Percentiles rank a stretch among this genome's conserved stretches.
Evolutionary conservation across 2,113 vertebrate species (phyloP).

Genomic region (Rhadina sibilatrix): DNA sequence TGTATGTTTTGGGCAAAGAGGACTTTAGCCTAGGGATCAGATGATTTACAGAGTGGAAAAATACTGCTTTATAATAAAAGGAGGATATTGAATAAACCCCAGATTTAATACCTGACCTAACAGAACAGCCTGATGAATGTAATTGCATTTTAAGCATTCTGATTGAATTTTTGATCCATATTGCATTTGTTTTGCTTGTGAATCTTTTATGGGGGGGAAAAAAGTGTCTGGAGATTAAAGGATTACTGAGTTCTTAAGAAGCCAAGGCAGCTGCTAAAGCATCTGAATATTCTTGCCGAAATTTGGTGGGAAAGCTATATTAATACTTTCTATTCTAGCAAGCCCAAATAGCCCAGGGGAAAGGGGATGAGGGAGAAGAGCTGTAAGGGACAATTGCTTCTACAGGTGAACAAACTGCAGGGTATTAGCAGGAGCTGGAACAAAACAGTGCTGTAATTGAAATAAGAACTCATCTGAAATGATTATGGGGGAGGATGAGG

Average conservation of each 20-base stretch:
- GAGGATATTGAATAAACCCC: slow-evolving; percentile 82
- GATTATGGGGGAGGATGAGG: not conserved
- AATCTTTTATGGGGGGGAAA: slow-evolving; percentile 71
- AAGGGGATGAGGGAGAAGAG: not conserved
- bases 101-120: slow-evolving; percentile 80
- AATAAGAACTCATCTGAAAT: slow-evolving; percentile 20
- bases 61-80: slow-evolving; percentile 82
- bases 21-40: slow-evolving; percentile 80
- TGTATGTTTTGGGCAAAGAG: slow-evolving; percentile 63
- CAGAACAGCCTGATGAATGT: slow-evolving; percentile 82
- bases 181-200: slow-evolving; percentile 83
- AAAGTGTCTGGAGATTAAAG: slow-evolving; percentile 82
- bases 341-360: slow-evolving; percentile 14
- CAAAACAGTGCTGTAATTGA: not conserved
- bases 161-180: slow-evolving; percentile 86
- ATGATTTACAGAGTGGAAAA: slow-evolving; percentile 80
- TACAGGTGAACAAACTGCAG: slow-evolving; percentile 49
- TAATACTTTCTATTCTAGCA: slow-evolving; percentile 57
- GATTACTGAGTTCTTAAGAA: slow-evolving; percentile 82
- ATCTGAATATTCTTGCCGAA: slow-evolving; percentile 74
- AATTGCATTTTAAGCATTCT: slow-evolving; percentile 85
- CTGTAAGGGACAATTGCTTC: not conserved
- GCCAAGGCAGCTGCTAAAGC: slow-evolving; percentile 75
- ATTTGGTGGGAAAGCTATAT: slow-evolving; percentile 68
- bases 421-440: not conserved